A percentile compares a stretch with the other conserved stretches of the same genome.
phyloP scores from a whole-genome alignment of 1,140 invertebrate species.

The Camponotus vicinus region DNA sequence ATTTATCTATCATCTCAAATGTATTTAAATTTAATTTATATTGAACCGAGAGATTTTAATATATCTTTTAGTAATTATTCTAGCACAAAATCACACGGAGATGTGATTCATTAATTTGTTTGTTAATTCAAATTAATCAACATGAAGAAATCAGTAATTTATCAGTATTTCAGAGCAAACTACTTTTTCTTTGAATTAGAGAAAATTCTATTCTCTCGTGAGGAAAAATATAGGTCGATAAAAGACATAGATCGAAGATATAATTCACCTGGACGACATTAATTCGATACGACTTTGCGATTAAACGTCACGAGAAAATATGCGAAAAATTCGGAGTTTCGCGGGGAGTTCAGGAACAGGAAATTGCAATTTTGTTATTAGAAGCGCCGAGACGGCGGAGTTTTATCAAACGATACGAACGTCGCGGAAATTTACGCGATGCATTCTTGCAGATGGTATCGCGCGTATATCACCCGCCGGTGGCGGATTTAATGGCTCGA shows the following conservation, averaged over 20 bases:
- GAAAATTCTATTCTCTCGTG: not conserved
- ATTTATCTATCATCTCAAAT: not conserved
- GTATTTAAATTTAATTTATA: not conserved
- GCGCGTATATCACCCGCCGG: conserved; percentile 61
- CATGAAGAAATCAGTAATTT: not conserved
- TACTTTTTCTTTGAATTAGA: not conserved
- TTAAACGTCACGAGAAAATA: conserved; percentile 25
- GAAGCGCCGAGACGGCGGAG: not conserved
- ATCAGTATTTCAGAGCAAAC: not conserved
- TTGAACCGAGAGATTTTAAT: not conserved
- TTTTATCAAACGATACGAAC: conserved; percentile 67
- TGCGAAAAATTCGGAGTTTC: conserved; percentile 20
- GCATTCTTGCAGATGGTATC: conserved; percentile 54
- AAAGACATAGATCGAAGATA: conserved; percentile 17
- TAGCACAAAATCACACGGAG: not conserved
- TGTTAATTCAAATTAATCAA: not conserved
- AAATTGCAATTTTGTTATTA: conserved; percentile 61
- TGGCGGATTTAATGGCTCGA: conserved; percentile 63
- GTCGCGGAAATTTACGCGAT: conserved; percentile 52
- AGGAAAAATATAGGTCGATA: not conserved
- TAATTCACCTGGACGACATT: conserved; percentile 2
- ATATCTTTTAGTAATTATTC: not conserved
- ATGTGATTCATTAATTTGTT: not conserved
- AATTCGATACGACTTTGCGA: conserved; percentile 23
- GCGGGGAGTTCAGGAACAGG: not conserved